Evolutionary conservation across 2,797 vertebrate genomes (phyloP).

Genomic region (Lepilemur ruficaudatus): DNA sequence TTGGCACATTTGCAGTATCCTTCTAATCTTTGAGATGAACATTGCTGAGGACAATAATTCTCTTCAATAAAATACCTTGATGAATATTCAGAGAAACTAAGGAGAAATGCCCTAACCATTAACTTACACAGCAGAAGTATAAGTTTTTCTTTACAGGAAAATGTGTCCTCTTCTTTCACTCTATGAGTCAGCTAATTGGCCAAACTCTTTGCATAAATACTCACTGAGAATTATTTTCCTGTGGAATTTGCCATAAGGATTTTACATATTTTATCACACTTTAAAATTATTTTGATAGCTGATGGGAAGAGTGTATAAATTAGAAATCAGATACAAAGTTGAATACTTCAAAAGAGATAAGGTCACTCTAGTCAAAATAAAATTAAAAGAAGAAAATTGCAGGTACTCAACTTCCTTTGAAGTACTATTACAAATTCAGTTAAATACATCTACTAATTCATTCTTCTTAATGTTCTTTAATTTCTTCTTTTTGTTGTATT

Average conservation of each 20-base stretch:
- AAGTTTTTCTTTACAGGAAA: neutral
- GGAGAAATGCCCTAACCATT: neutral
- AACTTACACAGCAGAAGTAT: neutral
- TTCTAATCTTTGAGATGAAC: neutral
- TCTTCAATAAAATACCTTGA: neutral
- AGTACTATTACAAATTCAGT: neutral
- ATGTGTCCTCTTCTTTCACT: neutral
- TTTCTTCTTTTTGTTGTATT: neutral
- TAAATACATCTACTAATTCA: neutral
- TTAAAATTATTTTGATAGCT: constrained; percentile 9
- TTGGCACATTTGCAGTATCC: neutral
- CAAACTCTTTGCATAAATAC: neutral
- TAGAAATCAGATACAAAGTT: neutral
- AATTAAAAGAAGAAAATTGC: neutral
- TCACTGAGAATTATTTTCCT: neutral
- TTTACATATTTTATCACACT: constrained; percentile 12
- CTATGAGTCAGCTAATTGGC: neutral
- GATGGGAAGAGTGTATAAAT: neutral
- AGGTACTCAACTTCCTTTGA: neutral
- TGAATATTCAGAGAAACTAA: neutral
- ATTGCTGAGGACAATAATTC: neutral
- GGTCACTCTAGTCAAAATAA: neutral
- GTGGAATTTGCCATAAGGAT: neutral
- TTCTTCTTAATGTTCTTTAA: neutral
- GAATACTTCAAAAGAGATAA: neutral